phyloP scores from a whole-genome alignment of 2,797 vertebrate genomes.

The Sorex maritimensis region DNA sequence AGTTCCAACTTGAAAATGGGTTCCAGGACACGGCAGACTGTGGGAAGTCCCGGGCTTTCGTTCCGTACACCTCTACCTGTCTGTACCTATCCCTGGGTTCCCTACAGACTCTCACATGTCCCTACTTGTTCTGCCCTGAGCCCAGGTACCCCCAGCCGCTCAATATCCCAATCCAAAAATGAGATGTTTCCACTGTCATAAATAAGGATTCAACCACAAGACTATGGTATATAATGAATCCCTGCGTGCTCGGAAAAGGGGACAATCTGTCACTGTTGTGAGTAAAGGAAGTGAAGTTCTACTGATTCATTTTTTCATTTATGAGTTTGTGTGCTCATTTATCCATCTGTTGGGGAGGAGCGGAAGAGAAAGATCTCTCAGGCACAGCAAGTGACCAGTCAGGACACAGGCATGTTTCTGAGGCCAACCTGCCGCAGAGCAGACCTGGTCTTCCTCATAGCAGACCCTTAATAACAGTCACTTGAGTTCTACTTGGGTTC shows the following conservation, averaged over 20 bases:
- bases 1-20: slow-evolving; percentile 56
- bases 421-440: neutral
- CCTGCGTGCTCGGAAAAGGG: neutral
- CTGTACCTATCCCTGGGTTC: neutral
- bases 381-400: neutral
- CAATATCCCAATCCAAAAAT: neutral
- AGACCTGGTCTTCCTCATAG: neutral
- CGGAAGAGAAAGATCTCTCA: neutral
- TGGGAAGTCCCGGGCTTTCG: slow-evolving; percentile 44
- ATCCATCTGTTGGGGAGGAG: neutral
- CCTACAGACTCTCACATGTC: neutral
- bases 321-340: neutral
- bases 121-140: neutral
- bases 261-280: neutral
- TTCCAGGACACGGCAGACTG: slow-evolving; percentile 12
- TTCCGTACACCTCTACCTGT: neutral
- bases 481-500: neutral
- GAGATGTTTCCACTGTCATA: neutral
- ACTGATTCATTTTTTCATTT: neutral
- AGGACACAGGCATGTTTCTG: neutral
- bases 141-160: neutral
- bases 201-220: neutral
- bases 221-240: neutral
- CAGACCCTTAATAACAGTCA: neutral
- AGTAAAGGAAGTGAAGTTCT: neutral